Evolutionary conservation across 2,797 vertebrate genomes (phyloP).

Genomic region (Florisuga fusca): DNA sequence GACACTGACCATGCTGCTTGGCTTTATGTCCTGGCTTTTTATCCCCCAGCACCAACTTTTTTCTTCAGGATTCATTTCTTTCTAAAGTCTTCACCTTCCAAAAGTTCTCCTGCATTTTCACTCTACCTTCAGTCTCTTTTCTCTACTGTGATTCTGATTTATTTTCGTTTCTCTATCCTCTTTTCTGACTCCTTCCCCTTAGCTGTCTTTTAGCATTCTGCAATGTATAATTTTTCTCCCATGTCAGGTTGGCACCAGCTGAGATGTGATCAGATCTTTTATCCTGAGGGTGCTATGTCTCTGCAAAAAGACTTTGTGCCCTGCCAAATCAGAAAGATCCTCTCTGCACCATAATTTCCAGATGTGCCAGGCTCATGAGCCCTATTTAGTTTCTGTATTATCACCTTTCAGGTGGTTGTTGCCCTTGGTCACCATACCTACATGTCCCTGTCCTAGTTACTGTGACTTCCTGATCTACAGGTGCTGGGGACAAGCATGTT

Average conservation of each 20-base stretch:
- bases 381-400: constrained; percentile 2
- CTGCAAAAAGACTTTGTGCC: constrained; percentile 37
- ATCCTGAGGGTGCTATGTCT: constrained; percentile 41
- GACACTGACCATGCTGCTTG: neutral
- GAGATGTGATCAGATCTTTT: constrained; percentile 55
- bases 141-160: constrained; percentile 6
- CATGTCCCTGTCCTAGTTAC: neutral
- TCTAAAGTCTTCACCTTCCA: constrained; percentile 38
- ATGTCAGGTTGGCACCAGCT: constrained; percentile 51
- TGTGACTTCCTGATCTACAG: neutral
- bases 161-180: constrained; percentile 31
- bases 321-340: neutral
- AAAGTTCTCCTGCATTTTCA: constrained; percentile 39
- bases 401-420: neutral
- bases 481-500: neutral
- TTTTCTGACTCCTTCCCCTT: constrained; percentile 46
- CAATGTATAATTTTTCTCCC: constrained; percentile 58
- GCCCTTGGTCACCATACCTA: neutral
- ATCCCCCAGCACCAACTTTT: neutral
- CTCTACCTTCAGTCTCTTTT: constrained; percentile 15
- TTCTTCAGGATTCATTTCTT: constrained; percentile 22
- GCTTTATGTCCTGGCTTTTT: constrained; percentile 46
- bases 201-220: constrained; percentile 64
- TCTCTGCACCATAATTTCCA: constrained; percentile 16
- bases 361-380: neutral